Conservation (phyloP, 2,888 invertebrate genomes). For the Neoitamus cyanurus region DNA sequence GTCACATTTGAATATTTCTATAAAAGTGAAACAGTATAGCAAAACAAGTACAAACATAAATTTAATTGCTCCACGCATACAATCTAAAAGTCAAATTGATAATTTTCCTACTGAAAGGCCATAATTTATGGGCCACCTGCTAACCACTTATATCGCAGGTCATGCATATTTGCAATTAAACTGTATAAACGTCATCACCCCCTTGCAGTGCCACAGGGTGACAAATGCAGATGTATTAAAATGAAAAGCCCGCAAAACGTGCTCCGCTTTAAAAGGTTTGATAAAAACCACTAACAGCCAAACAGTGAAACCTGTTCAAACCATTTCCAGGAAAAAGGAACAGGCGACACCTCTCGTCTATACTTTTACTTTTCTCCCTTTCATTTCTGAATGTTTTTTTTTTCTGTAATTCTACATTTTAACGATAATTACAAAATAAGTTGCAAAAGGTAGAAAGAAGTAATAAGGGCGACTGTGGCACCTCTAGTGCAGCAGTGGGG, state of each 20-base stretch:
- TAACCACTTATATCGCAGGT: conserved; percentile 2
- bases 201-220: background rate
- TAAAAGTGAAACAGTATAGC: background rate
- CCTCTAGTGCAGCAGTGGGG: background rate
- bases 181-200: conserved; percentile 8
- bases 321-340: background rate
- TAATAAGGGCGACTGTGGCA: background rate
- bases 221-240: background rate
- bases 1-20: background rate
- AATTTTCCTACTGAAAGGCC: background rate
- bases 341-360: background rate
- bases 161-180: conserved; percentile 22
- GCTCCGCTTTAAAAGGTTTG: background rate
- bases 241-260: background rate
- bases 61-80: background rate
- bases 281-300: background rate
- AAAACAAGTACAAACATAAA: background rate
- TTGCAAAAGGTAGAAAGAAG: background rate
- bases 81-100: background rate
- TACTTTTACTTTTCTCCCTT: background rate
- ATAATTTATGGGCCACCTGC: conserved; percentile 1
- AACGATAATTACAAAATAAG: conserved; percentile 19
- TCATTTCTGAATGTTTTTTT: background rate
- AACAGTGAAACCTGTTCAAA: background rate
- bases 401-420: conserved; percentile 5